Conservation (phyloP, 2,888 invertebrate genomes). For the Hymenopus coronatus region DNA sequence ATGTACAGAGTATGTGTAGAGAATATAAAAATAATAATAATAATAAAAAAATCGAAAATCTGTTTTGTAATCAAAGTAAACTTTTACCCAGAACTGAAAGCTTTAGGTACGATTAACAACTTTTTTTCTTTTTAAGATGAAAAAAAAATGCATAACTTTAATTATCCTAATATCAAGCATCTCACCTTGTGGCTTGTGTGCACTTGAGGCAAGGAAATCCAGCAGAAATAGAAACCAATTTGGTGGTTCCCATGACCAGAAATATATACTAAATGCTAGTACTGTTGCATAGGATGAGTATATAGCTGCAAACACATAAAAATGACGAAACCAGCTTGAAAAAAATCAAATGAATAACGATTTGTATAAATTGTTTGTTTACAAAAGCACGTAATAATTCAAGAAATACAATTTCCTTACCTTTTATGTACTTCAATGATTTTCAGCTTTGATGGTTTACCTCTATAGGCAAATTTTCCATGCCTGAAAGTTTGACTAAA, state of each 20-base stretch:
- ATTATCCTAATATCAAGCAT: too few relatives aligned
- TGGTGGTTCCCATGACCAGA: conserved; percentile 51
- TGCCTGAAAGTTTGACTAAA: conserved; percentile 66
- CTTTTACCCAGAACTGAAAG: too few relatives aligned
- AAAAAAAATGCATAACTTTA: too few relatives aligned
- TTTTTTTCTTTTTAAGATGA: too few relatives aligned
- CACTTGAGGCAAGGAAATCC: conserved; percentile 46
- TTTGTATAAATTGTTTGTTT: too few relatives aligned
- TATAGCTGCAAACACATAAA: conserved; percentile 68
- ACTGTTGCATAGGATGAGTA: conserved; percentile 53
- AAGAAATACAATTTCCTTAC: conserved; percentile 35
- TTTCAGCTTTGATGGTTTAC: conserved; percentile 41
- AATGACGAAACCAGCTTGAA: conserved; percentile 70
- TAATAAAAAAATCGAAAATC: too few relatives aligned
- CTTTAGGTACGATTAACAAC: too few relatives aligned
- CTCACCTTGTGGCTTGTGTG: conserved; percentile 54
- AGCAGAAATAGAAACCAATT: conserved; percentile 51
- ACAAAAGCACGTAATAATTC: too few relatives aligned
- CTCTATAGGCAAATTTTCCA: conserved; percentile 67
- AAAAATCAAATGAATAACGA: conserved; percentile 12
- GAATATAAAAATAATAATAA: too few relatives aligned
- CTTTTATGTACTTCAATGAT: conserved; percentile 70
- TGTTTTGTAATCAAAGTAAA: too few relatives aligned
- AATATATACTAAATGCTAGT: conserved; percentile 54
- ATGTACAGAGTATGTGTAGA: too few relatives aligned